phyloP scores from a whole-genome alignment of 2,888 invertebrate genomes.

The Netelia virgata region DNA sequence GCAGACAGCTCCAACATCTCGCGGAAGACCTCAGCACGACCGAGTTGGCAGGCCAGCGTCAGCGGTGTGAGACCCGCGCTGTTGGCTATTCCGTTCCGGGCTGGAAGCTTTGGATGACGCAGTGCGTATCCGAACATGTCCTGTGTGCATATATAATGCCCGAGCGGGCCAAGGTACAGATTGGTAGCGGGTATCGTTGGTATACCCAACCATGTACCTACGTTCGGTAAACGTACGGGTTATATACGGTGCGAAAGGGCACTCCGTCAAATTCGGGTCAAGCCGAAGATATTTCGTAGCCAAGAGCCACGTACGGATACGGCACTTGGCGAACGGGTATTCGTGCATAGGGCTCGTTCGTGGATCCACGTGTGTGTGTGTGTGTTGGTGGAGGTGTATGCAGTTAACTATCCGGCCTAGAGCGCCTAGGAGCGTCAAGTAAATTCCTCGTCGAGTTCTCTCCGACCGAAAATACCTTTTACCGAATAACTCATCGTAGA shows the following conservation, averaged over 20 bases:
- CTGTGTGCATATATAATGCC: constrained; percentile 85
- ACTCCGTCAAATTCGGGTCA: constrained; percentile 61
- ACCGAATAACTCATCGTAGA: constrained; percentile 60
- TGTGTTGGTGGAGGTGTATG: constrained; percentile 15
- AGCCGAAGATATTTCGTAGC: constrained; percentile 58
- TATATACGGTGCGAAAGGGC: constrained; percentile 35
- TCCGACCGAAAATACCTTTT: constrained; percentile 62
- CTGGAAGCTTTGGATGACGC: constrained; percentile 96
- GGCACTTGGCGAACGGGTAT: neutral
- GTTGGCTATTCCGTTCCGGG: constrained; percentile 96
- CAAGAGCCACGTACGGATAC: constrained; percentile 4
- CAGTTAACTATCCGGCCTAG: constrained; percentile 43
- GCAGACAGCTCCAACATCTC: constrained; percentile 99
- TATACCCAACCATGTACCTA: neutral
- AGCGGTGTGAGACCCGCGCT: constrained; percentile 96
- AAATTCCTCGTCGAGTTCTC: constrained; percentile 60
- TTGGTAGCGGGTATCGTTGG: neutral
- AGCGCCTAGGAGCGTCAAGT: constrained; percentile 51
- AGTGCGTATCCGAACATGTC: constrained; percentile 99
- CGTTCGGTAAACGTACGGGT: neutral
- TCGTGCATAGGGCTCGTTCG: neutral
- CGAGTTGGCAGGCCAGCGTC: constrained; percentile 98
- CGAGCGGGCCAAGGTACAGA: neutral
- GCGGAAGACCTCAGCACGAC: constrained; percentile 97
- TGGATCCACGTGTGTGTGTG: constrained; percentile 15